Conservation (phyloP, 2,888 invertebrate genomes). For the Dasypogon diadema region DNA sequence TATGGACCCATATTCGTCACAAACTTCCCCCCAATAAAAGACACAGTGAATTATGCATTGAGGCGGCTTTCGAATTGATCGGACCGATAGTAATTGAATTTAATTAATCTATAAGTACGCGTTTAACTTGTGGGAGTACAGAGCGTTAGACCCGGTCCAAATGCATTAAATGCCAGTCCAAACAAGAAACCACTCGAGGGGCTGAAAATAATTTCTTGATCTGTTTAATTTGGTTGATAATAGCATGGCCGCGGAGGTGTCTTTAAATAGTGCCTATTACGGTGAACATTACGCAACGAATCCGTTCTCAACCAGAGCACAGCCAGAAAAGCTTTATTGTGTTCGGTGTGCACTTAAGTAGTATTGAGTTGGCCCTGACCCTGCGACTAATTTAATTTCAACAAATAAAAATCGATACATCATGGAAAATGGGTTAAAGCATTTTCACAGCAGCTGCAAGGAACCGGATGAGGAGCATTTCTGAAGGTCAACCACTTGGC, state of each 20-base stretch:
- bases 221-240: not conserved
- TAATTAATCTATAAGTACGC: not conserved
- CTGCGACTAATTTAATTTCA: not conserved
- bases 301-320: too few species aligned
- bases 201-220: not conserved
- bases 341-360: too few species aligned
- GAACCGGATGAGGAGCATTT: not conserved
- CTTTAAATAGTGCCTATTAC: not conserved
- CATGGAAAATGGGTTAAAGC: not conserved
- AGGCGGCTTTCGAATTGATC: conserved; percentile 3
- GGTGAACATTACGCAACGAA: too few species aligned
- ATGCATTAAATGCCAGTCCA: not conserved
- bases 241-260: not conserved
- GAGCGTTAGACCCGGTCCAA: not conserved
- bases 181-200: not conserved
- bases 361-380: not conserved
- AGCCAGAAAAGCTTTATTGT: too few species aligned
- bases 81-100: not conserved
- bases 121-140: not conserved
- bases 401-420: not conserved
- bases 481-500: not conserved
- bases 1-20: not conserved
- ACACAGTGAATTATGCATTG: not conserved
- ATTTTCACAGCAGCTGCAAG: not conserved
- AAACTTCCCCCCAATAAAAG: not conserved